Evolutionary conservation across 2,113 vertebrate species (phyloP).

Genomic region (Acanthisitta chloris): DNA sequence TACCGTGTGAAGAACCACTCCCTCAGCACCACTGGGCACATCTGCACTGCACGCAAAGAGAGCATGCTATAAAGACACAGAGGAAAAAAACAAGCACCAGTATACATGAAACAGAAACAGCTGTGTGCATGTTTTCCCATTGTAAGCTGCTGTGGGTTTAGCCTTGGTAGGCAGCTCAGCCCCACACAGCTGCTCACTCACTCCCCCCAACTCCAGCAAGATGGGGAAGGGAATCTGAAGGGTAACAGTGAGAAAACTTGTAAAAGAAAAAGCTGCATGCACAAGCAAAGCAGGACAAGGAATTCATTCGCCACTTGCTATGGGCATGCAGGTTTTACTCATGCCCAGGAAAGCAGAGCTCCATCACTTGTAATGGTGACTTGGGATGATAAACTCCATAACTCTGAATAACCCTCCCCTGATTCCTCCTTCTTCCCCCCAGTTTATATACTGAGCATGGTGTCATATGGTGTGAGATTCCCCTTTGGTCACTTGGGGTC

Average conservation of each 20-base stretch:
- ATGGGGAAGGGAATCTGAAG: too few relatives aligned
- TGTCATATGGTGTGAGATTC: fast-evolving
- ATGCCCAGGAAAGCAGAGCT: too few relatives aligned
- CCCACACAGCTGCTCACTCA: fast-evolving
- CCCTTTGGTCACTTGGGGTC: background rate
- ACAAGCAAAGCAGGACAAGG: background rate
- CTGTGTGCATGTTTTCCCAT: background rate
- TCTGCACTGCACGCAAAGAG: background rate
- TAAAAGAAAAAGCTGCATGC: background rate
- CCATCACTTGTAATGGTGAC: fast-evolving
- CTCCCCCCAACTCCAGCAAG: too few relatives aligned
- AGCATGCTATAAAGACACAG: background rate
- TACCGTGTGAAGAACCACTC: background rate
- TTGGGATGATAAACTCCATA: fast-evolving
- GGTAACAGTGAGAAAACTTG: background rate
- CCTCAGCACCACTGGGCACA: background rate
- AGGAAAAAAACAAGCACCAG: background rate
- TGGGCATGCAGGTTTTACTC: too few relatives aligned
- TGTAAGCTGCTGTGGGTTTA: background rate
- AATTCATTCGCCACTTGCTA: background rate
- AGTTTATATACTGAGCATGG: background rate
- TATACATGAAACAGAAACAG: background rate
- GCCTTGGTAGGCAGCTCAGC: background rate
- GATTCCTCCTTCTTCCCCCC: too few relatives aligned
- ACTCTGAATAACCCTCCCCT: fast-evolving